Percentiles rank a stretch among this genome's conserved stretches.
Conservation (phyloP, 2,113 vertebrate species). For the Forbesichthys papilliferus region DNA sequence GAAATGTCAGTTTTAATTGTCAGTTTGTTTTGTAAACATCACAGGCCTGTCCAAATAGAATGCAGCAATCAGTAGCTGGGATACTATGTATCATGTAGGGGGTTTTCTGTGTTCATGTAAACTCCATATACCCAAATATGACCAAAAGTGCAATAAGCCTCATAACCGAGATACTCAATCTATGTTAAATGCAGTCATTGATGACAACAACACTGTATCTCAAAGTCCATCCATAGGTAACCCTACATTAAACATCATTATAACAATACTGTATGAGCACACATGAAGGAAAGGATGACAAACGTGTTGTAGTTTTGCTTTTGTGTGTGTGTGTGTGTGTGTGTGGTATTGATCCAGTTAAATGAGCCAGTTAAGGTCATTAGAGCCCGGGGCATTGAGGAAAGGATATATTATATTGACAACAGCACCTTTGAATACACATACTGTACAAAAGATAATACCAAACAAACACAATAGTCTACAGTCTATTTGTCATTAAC, state of each 20-base stretch:
- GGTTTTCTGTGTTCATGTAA: no score
- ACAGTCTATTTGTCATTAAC: neutral
- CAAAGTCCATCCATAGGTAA: neutral
- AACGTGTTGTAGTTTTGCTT: slow-evolving; percentile 2
- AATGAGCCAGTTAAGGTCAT: slow-evolving; percentile 74
- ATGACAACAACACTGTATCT: no score
- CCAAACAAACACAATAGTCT: slow-evolving; percentile 23
- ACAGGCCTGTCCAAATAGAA: no score
- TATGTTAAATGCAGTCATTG: no score
- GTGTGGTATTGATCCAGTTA: slow-evolving; percentile 61
- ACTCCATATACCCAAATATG: no score
- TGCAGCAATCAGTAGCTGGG: no score
- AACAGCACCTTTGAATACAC: slow-evolving; percentile 50
- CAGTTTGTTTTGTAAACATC: no score
- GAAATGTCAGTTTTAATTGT: no score
- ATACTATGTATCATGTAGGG: no score
- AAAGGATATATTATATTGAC: slow-evolving; percentile 61
- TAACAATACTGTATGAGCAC: slow-evolving; percentile 16
- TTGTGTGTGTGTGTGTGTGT: slow-evolving; percentile 4
- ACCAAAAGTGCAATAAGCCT: no score
- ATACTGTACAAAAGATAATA: slow-evolving; percentile 40
- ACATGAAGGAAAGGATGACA: slow-evolving; percentile 1
- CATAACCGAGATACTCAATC: no score
- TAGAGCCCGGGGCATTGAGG: slow-evolving; percentile 50
- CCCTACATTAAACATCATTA: slow-evolving; percentile 3